Conservation (phyloP, 2,797 vertebrate species). For the Pteronotus mesoamericanus region DNA sequence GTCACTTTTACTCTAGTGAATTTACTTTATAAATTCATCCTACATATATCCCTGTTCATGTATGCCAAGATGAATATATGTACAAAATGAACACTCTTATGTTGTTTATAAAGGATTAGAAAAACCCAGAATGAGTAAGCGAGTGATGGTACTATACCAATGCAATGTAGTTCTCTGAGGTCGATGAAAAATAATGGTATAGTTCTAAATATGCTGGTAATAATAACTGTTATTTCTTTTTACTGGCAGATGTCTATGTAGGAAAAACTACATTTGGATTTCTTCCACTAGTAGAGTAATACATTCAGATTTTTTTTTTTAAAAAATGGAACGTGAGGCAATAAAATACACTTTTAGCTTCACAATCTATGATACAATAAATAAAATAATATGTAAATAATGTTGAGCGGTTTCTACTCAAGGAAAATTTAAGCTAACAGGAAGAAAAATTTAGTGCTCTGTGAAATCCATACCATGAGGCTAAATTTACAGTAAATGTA, state of each 20-base stretch:
- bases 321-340: background rate
- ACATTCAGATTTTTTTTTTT: background rate
- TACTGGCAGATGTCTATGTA: background rate
- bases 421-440: background rate
- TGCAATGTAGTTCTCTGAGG: background rate
- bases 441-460: background rate
- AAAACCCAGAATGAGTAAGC: background rate
- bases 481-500: background rate
- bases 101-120: background rate
- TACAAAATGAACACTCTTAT: background rate
- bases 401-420: background rate
- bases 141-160: background rate
- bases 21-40: background rate
- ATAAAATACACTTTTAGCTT: background rate
- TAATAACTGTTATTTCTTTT: constrained; percentile 2
- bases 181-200: background rate
- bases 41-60: background rate
- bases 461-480: background rate
- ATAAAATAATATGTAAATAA: background rate
- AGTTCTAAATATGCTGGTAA: background rate
- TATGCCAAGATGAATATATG: background rate
- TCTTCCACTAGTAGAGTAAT: background rate
- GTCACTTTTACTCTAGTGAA: background rate
- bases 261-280: background rate
- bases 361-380: background rate